Conservation (phyloP, 2,888 invertebrate genomes). For the Tenthredo livida region DNA sequence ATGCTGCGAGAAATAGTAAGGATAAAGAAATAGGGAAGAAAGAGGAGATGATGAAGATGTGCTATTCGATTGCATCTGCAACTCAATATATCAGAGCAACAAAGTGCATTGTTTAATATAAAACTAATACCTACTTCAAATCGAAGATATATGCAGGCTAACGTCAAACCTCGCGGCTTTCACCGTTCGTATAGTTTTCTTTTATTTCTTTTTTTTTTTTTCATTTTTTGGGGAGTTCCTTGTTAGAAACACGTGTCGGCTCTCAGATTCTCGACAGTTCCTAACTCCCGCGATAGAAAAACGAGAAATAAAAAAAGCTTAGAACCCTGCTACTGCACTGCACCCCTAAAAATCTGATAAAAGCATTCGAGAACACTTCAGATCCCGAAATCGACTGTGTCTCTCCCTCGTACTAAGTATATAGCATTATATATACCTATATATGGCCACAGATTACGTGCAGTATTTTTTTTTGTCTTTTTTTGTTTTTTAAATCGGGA, state of each 20-base stretch:
- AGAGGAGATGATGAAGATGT: not conserved
- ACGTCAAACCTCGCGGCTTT: conserved; percentile 24
- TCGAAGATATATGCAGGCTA: not conserved
- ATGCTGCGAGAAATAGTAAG: not conserved
- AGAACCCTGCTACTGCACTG: not conserved
- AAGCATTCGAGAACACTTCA: conserved; percentile 18
- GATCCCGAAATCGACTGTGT: not conserved
- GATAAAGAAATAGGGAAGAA: not conserved
- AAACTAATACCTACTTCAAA: not conserved
- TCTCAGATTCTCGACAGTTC: conserved; percentile 37
- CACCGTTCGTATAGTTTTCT: not conserved
- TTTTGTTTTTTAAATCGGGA: not conserved
- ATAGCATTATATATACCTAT: no score
- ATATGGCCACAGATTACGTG: not conserved
- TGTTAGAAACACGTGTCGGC: conserved; percentile 47
- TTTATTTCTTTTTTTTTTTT: not conserved
- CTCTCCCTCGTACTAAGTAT: not conserved
- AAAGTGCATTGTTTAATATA: conserved; percentile 22
- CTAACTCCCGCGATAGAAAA: conserved; percentile 18
- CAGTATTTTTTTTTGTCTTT: no score
- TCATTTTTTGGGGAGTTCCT: not conserved
- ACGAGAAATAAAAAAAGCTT: not conserved
- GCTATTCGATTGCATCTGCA: conserved; percentile 5
- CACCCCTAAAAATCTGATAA: not conserved
- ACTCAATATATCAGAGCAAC: not conserved